A percentile compares a stretch with the other conserved stretches of the same genome.
Conservation (phyloP, 2,888 invertebrate genomes). For the Cyclophora punctaria region DNA sequence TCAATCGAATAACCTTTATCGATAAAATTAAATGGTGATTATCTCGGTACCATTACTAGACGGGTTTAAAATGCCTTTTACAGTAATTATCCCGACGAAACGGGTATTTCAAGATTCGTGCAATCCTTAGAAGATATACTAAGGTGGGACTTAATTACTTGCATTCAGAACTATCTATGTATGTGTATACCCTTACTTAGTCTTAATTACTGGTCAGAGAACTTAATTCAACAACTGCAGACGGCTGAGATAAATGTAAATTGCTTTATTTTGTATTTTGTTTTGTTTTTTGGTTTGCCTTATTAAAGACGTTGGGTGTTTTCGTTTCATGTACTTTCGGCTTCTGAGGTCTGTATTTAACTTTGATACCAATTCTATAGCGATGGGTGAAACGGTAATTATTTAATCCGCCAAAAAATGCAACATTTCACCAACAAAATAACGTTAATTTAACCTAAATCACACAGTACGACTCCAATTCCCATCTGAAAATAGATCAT, state of each 20-base stretch:
- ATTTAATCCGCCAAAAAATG: no score
- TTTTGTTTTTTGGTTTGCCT: background rate
- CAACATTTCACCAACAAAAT: background rate
- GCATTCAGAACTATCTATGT: conserved; percentile 19
- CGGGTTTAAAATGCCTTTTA: conserved; percentile 37
- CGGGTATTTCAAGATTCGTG: conserved; percentile 34
- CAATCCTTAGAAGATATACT: conserved; percentile 27
- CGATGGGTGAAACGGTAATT: no score
- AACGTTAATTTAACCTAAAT: conserved; percentile 18
- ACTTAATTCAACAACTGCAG: no score
- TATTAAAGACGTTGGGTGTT: no score
- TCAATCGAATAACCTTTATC: no score
- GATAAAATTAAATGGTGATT: background rate
- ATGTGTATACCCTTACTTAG: no score
- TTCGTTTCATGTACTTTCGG: background rate
- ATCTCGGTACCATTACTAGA: conserved; percentile 1
- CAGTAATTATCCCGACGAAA: conserved; percentile 41
- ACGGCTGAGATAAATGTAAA: no score
- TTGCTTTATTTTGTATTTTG: conserved; percentile 1
- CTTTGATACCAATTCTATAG: no score
- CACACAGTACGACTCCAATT: conserved; percentile 23
- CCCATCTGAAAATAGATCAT: conserved; percentile 40
- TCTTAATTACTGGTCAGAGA: no score
- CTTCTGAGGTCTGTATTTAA: background rate
- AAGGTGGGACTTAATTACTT: conserved; percentile 28